phyloP scores from a whole-genome alignment of 35 echinoderm and acorn worm species.

The Anneissia japonica region DNA sequence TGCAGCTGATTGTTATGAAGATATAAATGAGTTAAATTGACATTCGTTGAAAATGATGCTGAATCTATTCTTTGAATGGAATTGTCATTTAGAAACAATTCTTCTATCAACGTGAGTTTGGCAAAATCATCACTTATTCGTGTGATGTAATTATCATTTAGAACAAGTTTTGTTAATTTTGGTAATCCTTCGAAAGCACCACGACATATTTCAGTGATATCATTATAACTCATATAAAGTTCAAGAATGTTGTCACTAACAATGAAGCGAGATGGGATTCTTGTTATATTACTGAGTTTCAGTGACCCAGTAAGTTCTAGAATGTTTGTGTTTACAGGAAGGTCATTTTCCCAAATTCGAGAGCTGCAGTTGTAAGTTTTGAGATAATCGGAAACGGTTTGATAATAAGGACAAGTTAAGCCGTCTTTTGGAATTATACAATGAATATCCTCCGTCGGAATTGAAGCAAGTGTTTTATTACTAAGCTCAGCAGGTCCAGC shows the following conservation, averaged over 20 bases:
- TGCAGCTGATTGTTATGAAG: not conserved
- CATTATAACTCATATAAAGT: not conserved
- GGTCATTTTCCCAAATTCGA: not conserved
- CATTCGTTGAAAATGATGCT: not conserved
- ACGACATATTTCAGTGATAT: not conserved
- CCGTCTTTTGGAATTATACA: not conserved
- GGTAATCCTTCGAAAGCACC: not conserved
- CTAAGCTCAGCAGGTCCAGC: not conserved
- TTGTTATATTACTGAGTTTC: not conserved
- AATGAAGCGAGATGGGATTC: not conserved
- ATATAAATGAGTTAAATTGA: not conserved
- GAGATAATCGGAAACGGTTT: not conserved
- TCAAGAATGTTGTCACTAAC: not conserved
- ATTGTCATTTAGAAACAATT: not conserved
- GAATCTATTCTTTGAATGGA: not conserved
- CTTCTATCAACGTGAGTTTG: not conserved
- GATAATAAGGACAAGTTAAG: not conserved
- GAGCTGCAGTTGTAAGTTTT: not conserved
- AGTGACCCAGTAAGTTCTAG: not conserved
- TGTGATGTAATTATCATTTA: not conserved
- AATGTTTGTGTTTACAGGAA: not conserved
- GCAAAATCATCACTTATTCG: not conserved
- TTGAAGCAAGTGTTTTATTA: not conserved
- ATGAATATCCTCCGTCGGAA: not conserved
- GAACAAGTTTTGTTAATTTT: not conserved